phyloP scores from a whole-genome alignment of 1,140 invertebrate genomes.

The Hormaphis cornu region DNA sequence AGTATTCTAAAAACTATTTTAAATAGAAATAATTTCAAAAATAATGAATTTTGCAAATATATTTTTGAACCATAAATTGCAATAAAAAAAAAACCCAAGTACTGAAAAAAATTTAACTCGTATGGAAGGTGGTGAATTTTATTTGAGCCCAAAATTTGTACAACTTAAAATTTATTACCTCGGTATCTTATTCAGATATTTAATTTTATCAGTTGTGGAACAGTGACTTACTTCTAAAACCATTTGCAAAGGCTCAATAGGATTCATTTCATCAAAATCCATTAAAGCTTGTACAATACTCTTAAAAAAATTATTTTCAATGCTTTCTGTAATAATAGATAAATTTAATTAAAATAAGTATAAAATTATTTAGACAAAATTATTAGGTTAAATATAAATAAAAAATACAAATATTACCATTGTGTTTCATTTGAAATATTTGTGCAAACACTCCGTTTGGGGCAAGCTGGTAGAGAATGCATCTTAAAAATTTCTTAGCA shows the following conservation, averaged over 20 bases:
- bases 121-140: no score
- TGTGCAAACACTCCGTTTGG: conserved; percentile 93
- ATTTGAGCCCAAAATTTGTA: background rate
- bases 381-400: conserved; percentile 25
- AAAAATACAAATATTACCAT: conserved; percentile 51
- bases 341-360: conserved; percentile 29
- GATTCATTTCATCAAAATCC: conserved; percentile 96
- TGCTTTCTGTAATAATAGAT: conserved; percentile 47
- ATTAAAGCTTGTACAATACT: conserved; percentile 83
- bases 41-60: no score
- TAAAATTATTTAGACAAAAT: background rate
- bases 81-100: no score
- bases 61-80: no score
- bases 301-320: conserved; percentile 75
- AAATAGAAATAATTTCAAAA: no score
- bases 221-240: conserved; percentile 64
- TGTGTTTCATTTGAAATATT: conserved; percentile 83
- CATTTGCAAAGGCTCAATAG: conserved; percentile 82
- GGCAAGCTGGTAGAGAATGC: conserved; percentile 89
- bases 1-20: no score
- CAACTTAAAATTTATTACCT: background rate
- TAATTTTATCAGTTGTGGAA: no score
- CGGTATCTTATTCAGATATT: no score
- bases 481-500: conserved; percentile 92
- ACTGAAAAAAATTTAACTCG: no score